A percentile compares a stretch with the other conserved stretches of the same genome.
Evolutionary conservation across 2,888 invertebrate species (phyloP).

Genomic region (Apeira syringaria): DNA sequence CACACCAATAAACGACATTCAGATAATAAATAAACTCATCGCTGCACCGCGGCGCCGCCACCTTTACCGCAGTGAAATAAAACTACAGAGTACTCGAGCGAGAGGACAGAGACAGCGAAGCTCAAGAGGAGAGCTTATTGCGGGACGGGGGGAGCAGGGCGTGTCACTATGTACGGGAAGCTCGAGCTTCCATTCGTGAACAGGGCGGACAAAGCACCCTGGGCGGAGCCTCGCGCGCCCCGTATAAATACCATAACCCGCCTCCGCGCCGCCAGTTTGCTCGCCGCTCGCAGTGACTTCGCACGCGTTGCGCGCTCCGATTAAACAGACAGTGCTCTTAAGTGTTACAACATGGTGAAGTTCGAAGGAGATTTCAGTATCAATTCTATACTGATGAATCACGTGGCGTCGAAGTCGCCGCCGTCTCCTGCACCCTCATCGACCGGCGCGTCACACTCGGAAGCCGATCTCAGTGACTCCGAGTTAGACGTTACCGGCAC

Average conservation of each 20-base stretch:
- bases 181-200: constrained; percentile 56
- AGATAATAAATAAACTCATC: constrained; percentile 49
- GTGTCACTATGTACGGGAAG: constrained; percentile 69
- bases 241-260: constrained; percentile 66
- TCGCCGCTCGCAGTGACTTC: constrained; percentile 61
- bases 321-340: constrained; percentile 32
- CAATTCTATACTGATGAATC: constrained; percentile 88
- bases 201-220: constrained; percentile 41
- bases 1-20: constrained; percentile 44
- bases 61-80: constrained; percentile 30
- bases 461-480: constrained; percentile 83
- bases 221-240: constrained; percentile 52
- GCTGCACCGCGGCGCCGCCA: constrained; percentile 26
- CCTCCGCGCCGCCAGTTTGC: constrained; percentile 75
- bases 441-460: constrained; percentile 62
- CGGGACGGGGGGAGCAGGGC: constrained; percentile 47
- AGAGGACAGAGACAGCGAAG: constrained; percentile 35
- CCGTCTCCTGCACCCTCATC: constrained; percentile 71
- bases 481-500: constrained; percentile 91
- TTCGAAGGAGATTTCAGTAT: constrained; percentile 91
- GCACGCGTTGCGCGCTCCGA: constrained; percentile 52
- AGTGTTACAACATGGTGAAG: constrained; percentile 77
- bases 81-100: constrained; percentile 27
- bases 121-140: constrained; percentile 31
- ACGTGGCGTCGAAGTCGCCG: constrained; percentile 69